Evolutionary conservation across 2,888 invertebrate genomes (phyloP), one percentile per base, ranked within the genome.

Genomic region (Antheraea yamamai): DNA sequence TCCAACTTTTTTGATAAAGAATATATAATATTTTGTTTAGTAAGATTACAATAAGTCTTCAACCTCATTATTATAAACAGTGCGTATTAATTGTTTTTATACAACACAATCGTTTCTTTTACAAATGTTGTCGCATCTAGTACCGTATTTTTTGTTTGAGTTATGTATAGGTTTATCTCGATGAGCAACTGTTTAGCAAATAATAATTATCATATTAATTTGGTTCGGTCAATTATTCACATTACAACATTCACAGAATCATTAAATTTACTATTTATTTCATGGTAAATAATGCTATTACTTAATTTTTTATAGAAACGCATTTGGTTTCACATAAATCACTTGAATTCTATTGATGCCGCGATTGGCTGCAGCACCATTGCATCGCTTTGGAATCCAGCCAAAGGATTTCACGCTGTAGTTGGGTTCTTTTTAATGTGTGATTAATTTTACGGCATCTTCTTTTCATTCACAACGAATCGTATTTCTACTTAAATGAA

Each of bases 341-440:
- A 66, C 30, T 30, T 26, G 16, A 66, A 4, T 66, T 66, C 64
- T 6, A 66, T 66, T 66, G 64, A 66, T 30, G 30, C 26, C 30
- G 64, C 64, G 64, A 66, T 66, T 66, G 64, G 64, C 64, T 66
- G 64, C 64, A 30, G 64, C 30, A 66, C 64, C 30, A 30, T 66
- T 30, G 64, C 30, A 30, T 30, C 64, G 64, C 16, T 66, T 66
- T 66, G 64, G 64, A 66, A 30, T 30, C 64, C 26, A 30, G 64
- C 64, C 64, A 66, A 30, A 66, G 30, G 64, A 66, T 30, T 66
- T 66, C 64, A 30, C 64, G 64, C 64, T 26, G 64, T 66, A 30
- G 64, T 66, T 4, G 20, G 16, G 30, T 66, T 66, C 64, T 66
- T 66, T 66, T 66, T 66, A 66, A 66, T 66, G 14, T 26, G 26